phyloP scores from a whole-genome alignment of 2,113 vertebrate genomes.

The Barnardius zonarius region DNA sequence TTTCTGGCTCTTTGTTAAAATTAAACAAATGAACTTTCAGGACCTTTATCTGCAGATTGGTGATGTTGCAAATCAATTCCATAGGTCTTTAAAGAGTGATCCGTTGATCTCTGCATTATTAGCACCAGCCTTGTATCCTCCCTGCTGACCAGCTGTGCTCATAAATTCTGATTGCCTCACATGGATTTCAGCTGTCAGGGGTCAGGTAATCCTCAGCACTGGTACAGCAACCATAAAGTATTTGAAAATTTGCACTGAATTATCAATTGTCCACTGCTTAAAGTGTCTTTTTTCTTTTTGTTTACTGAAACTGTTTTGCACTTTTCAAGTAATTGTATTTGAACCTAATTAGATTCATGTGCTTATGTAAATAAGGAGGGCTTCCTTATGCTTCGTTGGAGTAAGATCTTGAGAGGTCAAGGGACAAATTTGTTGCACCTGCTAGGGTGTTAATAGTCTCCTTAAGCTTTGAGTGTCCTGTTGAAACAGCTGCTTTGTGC shows the following conservation, averaged over 20 bases:
- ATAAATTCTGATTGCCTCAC: neutral
- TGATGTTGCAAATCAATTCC: neutral
- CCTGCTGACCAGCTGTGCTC: neutral
- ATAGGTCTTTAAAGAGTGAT: neutral
- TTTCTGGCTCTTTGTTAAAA: neutral
- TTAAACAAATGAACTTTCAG: neutral
- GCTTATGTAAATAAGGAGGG: neutral
- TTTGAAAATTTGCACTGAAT: neutral
- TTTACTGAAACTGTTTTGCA: neutral
- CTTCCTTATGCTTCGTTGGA: neutral
- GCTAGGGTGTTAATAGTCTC: rapidly evolving
- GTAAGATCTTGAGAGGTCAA: rapidly evolving
- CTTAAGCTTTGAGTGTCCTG: rapidly evolving
- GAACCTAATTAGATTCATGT: neutral
- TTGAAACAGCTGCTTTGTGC: too few relatives aligned
- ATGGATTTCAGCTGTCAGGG: neutral
- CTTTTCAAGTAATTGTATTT: neutral
- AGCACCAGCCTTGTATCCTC: neutral
- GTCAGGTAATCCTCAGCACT: neutral
- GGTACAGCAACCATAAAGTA: neutral
- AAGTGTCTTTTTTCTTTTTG: neutral
- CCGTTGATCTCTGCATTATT: neutral
- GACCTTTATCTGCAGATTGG: neutral
- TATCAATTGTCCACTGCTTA: neutral
- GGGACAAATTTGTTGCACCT: rapidly evolving